phyloP scores from a whole-genome alignment of 2,888 invertebrate species.

The Eudasyphora cyanicolor region DNA sequence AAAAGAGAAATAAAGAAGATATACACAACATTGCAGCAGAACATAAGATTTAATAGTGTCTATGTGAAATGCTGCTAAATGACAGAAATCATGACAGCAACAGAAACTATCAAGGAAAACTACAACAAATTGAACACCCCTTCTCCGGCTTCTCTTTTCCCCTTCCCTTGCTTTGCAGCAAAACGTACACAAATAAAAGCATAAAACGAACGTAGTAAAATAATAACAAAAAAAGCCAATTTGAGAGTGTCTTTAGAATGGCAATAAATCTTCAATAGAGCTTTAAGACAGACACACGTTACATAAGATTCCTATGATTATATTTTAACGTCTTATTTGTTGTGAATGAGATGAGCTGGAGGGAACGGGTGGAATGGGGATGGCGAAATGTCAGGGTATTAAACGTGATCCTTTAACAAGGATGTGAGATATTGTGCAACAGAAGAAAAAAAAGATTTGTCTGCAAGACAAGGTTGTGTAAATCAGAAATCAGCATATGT shows the following conservation, averaged over 20 bases:
- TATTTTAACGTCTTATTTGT: slow-evolving; percentile 22
- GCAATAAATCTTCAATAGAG: slow-evolving; percentile 51
- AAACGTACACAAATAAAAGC: neutral
- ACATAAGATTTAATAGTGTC: slow-evolving; percentile 39
- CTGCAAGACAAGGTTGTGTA: neutral
- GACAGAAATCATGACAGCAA: slow-evolving; percentile 21
- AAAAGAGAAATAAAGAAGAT: no score
- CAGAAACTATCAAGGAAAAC: slow-evolving; percentile 21
- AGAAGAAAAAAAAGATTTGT: neutral
- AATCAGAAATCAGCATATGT: neutral
- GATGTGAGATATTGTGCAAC: neutral
- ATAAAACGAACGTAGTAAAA: neutral
- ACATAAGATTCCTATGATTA: neutral
- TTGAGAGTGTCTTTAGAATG: slow-evolving; percentile 31
- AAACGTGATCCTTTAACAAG: slow-evolving; percentile 15
- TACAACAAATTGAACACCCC: neutral
- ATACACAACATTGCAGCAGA: neutral
- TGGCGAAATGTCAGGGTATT: neutral
- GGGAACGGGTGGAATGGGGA: neutral
- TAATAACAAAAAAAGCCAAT: neutral
- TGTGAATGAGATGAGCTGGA: no score
- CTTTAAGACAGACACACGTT: slow-evolving; percentile 29
- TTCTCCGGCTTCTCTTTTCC: neutral
- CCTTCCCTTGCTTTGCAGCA: no score
- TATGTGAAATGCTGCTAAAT: slow-evolving; percentile 48